Conservation (phyloP, 2,797 vertebrate genomes). For the Cyprinodon diabolis region DNA sequence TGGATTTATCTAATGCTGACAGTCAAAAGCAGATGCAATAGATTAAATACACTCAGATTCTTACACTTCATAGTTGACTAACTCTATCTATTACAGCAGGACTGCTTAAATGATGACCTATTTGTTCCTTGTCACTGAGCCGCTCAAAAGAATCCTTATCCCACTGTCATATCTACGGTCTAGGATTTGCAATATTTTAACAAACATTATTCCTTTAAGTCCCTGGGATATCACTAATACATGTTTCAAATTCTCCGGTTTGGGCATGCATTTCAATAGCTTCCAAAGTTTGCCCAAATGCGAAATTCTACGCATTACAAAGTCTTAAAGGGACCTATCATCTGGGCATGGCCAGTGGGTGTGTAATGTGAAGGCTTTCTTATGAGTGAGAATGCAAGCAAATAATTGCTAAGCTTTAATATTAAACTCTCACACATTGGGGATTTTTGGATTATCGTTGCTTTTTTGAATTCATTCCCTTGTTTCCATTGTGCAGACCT, state of each 20-base stretch:
- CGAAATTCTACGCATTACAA: constrained; percentile 37
- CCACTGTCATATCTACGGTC: constrained; percentile 41
- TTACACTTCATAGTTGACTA: constrained; percentile 39
- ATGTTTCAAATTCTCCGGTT: neutral
- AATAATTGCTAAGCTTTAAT: constrained; percentile 75
- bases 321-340: constrained; percentile 34
- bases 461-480: constrained; percentile 58
- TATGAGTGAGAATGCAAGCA: constrained; percentile 72
- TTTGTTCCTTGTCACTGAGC: constrained; percentile 58
- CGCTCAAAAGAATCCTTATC: constrained; percentile 51
- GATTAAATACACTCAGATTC: constrained; percentile 22
- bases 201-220: constrained; percentile 49
- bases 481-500: constrained; percentile 42
- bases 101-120: constrained; percentile 49
- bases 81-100: constrained; percentile 37
- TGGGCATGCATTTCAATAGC: constrained; percentile 18
- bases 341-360: constrained; percentile 65
- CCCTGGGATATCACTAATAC: constrained; percentile 45
- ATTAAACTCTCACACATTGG: constrained; percentile 69
- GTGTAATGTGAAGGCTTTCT: constrained; percentile 62
- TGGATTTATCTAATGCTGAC: neutral
- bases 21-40: constrained; percentile 6
- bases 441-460: constrained; percentile 69
- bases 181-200: constrained; percentile 9
- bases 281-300: constrained; percentile 30